Percentiles rank a stretch among this genome's conserved stretches.
Evolutionary conservation across 2,888 invertebrate species (phyloP).

Genomic region (Lottia scabra): DNA sequence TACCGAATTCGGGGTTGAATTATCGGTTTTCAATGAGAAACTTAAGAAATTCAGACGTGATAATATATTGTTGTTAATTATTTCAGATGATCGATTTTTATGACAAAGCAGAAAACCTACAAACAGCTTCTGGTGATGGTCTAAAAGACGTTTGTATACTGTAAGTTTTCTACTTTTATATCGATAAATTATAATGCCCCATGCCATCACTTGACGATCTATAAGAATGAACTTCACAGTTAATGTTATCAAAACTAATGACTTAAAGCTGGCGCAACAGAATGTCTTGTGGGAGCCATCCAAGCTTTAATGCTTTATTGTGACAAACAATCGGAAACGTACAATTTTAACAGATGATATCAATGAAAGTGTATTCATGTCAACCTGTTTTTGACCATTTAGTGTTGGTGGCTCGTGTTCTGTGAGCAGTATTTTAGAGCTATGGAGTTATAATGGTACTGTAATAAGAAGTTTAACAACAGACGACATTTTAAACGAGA

Average conservation of each 20-base stretch:
- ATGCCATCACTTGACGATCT: too few relatives aligned
- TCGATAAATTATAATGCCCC: too few relatives aligned
- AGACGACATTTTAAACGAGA: slow-evolving; percentile 35
- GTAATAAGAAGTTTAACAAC: slow-evolving; percentile 41
- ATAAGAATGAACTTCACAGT: too few relatives aligned
- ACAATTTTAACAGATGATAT: neutral
- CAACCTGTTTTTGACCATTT: neutral
- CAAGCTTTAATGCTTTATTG: too few relatives aligned
- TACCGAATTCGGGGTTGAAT: too few relatives aligned
- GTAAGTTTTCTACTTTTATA: slow-evolving; percentile 28
- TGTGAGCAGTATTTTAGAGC: slow-evolving; percentile 51
- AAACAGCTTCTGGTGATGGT: slow-evolving; percentile 26
- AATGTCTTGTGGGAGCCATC: too few relatives aligned
- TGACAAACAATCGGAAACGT: too few relatives aligned
- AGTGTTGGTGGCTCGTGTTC: slow-evolving; percentile 34
- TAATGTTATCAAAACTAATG: too few relatives aligned
- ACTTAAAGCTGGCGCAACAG: too few relatives aligned
- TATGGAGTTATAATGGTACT: slow-evolving; percentile 53
- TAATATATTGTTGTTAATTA: too few relatives aligned
- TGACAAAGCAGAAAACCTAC: slow-evolving; percentile 24
- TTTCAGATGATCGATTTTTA: slow-evolving; percentile 47
- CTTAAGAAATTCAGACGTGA: too few relatives aligned
- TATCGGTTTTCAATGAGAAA: too few relatives aligned
- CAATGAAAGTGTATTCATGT: neutral
- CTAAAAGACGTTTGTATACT: slow-evolving; percentile 40